Evolutionary conservation across 2,797 vertebrate genomes (phyloP), one percentile per base, ranked within the genome.

Genomic region (Pseudopleuronectes americanus): DNA sequence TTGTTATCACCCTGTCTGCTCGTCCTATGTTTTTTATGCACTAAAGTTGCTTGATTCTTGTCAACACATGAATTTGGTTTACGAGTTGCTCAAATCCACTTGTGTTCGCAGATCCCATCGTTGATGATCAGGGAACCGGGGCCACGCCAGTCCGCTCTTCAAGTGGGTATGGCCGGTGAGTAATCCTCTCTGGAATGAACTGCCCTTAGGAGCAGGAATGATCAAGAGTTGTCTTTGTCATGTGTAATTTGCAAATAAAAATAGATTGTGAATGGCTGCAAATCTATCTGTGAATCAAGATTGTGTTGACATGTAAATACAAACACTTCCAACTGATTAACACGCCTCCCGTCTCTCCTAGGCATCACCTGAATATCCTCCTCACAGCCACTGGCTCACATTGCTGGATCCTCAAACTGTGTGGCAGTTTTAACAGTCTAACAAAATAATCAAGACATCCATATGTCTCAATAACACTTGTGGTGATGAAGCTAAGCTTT

Each of bases 141-240:
- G 92, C 92, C 38, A 82, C 95, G 45, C 95, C 96, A 5, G 95
- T 96, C 91, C 96, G 95, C 92, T 96, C 96, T 83, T 95, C 96
- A 73, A 96, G 94, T 91, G 93, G 95, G 94, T n/a, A 94, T 96
- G 95, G 94, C 95, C 73, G 96, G 95, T 95, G 84, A 74, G 92
- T 79, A 38, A 16, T 36, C 31, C 6, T 21, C 4, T 12, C 9
- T 47, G 14, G 26, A 60, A 26, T 24, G 1, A 70, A 31, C 0
- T 6, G 2, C 9, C 17, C 3, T 16, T 5, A n/a, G 26, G 3
- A 14, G 53, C 41, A 56, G 19, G 10, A 33, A 3, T 33, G 7
- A 2, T 66, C 16, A 10, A 53, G 19, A 47, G 45, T 48, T 19
- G 3, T 43, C 6, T 16, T 43, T 43, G 13, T 7, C 41, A 43